A percentile compares a stretch with the other conserved stretches of the same genome.
Conservation (phyloP, 1,140 invertebrate genomes). For the Drosophila arawakana region DNA sequence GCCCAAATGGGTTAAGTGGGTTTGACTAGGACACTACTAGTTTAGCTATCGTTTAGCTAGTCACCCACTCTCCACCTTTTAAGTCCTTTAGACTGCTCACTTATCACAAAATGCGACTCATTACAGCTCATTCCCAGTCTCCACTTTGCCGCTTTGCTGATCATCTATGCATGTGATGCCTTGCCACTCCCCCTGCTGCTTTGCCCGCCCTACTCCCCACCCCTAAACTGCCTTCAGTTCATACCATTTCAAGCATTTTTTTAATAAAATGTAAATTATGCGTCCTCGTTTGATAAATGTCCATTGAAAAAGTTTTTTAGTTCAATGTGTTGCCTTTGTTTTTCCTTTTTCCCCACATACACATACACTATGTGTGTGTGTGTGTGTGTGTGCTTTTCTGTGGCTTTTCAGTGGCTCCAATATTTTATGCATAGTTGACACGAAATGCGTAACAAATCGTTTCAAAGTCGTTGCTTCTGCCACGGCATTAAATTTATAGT, state of each 20-base stretch:
- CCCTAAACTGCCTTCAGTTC: not conserved
- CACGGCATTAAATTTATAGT: constrained; percentile 74
- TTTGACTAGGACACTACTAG: no score
- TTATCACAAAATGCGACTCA: no score
- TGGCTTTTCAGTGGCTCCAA: constrained; percentile 70
- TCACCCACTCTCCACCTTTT: not conserved
- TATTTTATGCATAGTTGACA: constrained; percentile 83
- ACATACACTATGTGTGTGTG: constrained; percentile 18
- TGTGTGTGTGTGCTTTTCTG: constrained; percentile 26
- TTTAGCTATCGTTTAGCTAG: no score
- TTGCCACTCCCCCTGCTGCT: not conserved
- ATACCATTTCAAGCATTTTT: constrained; percentile 56
- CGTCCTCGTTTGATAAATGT: constrained; percentile 75
- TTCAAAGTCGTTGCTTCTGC: constrained; percentile 58
- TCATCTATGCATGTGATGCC: constrained; percentile 3
- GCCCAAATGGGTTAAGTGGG: no score
- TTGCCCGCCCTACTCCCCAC: not conserved
- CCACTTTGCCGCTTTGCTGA: not conserved
- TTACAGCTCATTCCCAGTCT: constrained; percentile 15
- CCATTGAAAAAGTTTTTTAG: constrained; percentile 74
- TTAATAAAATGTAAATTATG: constrained; percentile 83
- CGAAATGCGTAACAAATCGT: constrained; percentile 82
- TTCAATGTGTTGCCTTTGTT: constrained; percentile 57
- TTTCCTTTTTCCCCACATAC: constrained; percentile 21
- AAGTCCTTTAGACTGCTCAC: not conserved